phyloP scores from a whole-genome alignment of 2,888 invertebrate species.

The Phragmatobia fuliginosa region DNA sequence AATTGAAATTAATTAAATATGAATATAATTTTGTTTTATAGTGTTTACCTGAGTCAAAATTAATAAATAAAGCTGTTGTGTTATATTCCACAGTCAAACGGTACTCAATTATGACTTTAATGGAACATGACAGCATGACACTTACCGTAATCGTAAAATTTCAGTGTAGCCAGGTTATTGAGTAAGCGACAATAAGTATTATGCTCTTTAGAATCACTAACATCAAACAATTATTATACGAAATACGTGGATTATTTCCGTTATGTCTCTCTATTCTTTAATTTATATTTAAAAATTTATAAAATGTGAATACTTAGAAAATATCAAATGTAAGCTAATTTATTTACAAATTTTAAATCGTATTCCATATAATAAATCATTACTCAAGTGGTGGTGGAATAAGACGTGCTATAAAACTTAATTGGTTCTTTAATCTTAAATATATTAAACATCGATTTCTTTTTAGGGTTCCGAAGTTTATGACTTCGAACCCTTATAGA shows the following conservation, averaged over 20 bases:
- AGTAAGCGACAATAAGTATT: not conserved
- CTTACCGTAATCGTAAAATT: not conserved
- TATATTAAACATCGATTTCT: too few species aligned
- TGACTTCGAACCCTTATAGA: too few species aligned
- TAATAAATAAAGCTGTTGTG: not conserved
- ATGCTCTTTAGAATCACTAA: not conserved
- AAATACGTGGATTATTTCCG: not conserved
- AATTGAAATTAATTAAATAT: not conserved
- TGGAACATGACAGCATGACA: not conserved
- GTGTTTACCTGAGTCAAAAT: not conserved
- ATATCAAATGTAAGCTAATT: too few species aligned
- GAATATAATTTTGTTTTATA: not conserved
- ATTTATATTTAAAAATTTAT: not conserved
- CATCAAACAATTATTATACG: not conserved
- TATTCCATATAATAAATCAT: too few species aligned
- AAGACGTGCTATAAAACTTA: too few species aligned
- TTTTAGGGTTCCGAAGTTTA: too few species aligned
- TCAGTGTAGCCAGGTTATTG: not conserved
- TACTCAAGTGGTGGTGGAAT: too few species aligned
- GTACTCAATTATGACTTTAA: not conserved
- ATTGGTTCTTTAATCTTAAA: too few species aligned
- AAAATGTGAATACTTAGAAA: too few species aligned
- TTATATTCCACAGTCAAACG: not conserved
- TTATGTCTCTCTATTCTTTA: not conserved
- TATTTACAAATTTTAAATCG: too few species aligned